Evolutionary conservation across 1,140 invertebrate genomes (phyloP).

Genomic region (Cryptotermes secundus): DNA sequence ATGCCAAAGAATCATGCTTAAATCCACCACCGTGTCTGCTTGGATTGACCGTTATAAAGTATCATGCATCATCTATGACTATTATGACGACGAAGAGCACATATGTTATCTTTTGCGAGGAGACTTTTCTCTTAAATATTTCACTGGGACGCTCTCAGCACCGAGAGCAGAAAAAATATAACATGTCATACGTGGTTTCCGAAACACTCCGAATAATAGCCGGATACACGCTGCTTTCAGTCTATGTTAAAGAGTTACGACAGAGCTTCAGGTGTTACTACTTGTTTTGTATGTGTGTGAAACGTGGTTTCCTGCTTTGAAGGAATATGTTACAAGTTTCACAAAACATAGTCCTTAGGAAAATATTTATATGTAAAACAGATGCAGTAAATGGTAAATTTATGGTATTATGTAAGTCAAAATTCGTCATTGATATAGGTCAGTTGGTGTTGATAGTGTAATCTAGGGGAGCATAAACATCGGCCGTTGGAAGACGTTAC

Average conservation of each 20-base stretch:
- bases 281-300: too few species aligned
- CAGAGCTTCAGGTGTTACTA: neutral
- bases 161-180: neutral
- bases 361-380: too few species aligned
- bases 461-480: too few species aligned
- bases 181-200: neutral
- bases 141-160: slow-evolving; percentile 3
- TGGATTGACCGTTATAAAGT: neutral
- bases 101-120: neutral
- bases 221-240: neutral
- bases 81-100: neutral
- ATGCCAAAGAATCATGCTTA: neutral
- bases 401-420: too few species aligned
- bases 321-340: too few species aligned
- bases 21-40: neutral
- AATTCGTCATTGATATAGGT: too few species aligned
- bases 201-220: neutral
- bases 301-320: too few species aligned
- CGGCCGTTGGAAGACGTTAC: too few species aligned
- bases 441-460: too few species aligned
- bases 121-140: neutral
- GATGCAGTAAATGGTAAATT: too few species aligned
- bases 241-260: neutral
- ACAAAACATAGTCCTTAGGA: too few species aligned
- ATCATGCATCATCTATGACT: slow-evolving; percentile 1